phyloP scores from a whole-genome alignment of 2,797 vertebrate genomes.

The Rhincodon typus region DNA sequence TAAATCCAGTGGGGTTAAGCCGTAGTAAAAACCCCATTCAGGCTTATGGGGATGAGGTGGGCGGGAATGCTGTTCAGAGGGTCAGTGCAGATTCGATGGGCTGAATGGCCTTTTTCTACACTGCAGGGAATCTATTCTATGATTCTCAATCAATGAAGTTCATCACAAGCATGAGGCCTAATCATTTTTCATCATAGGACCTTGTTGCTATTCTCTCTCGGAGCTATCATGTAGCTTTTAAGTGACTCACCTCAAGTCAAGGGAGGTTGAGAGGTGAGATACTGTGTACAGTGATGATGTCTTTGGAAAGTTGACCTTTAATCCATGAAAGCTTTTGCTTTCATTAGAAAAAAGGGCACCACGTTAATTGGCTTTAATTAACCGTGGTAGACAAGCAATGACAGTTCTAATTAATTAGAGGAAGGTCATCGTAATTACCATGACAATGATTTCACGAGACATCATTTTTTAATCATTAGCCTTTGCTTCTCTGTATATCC shows the following conservation, averaged over 20 bases:
- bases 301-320: not conserved
- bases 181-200: not conserved
- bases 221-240: not conserved
- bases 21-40: too few species aligned
- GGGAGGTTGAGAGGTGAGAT: not conserved
- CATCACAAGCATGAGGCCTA: too few species aligned
- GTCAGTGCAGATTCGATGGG: too few species aligned
- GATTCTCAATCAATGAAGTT: not conserved
- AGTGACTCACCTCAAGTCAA: not conserved
- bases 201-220: not conserved
- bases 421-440: not conserved
- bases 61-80: too few species aligned
- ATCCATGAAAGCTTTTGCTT: not conserved
- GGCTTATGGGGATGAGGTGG: too few species aligned
- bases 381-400: not conserved
- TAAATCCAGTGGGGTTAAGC: too few species aligned
- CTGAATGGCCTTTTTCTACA: too few species aligned
- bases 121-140: too few species aligned
- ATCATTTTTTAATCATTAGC: not conserved
- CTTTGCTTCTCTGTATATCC: not conserved
- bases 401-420: not conserved
- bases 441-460: not conserved
- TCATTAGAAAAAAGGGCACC: not conserved
- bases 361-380: not conserved
- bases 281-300: not conserved